Evolutionary conservation across 2,888 invertebrate genomes (phyloP).

Genomic region (Amphipoea lucens): DNA sequence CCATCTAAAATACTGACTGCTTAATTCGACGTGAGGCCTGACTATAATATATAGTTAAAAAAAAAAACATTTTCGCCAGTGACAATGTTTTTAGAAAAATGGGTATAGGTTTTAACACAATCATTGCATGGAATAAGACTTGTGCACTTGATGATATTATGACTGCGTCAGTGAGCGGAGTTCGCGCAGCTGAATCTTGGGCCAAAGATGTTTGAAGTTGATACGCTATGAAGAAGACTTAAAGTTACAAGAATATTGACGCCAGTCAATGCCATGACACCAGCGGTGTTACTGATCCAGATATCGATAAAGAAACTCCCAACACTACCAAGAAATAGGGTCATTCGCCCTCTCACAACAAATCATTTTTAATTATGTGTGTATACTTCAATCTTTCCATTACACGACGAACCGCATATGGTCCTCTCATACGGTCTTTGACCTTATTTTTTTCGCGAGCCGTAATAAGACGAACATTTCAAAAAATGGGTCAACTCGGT

Average conservation of each 20-base stretch:
- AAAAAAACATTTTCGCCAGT: not conserved
- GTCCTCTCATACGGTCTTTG: constrained; percentile 74
- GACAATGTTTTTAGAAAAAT: not conserved
- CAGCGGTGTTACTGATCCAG: constrained; percentile 2
- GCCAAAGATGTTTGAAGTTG: not conserved
- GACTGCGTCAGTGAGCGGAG: too few relatives aligned
- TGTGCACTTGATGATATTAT: not conserved
- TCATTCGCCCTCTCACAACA: constrained; percentile 87
- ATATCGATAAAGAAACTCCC: constrained; percentile 62
- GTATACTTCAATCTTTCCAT: constrained; percentile 86
- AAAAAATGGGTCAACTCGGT: constrained; percentile 85
- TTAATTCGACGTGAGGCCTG: not conserved
- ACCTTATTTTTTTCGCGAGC: constrained; percentile 76
- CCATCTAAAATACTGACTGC: not conserved
- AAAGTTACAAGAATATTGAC: not conserved
- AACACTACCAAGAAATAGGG: constrained; percentile 84
- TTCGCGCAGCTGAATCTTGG: not conserved
- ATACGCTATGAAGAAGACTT: not conserved
- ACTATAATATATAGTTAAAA: not conserved
- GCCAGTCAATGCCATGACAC: not conserved
- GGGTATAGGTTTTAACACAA: not conserved
- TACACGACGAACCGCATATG: constrained; percentile 78
- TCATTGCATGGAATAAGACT: not conserved
- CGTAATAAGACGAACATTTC: constrained; percentile 75
- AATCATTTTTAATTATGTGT: constrained; percentile 90